These are phyloP conservation scores for Neosilurus hyrtlii DNA, from an alignment of 2,797 vertebrate species.

Conservation along the genomic window DNA sequence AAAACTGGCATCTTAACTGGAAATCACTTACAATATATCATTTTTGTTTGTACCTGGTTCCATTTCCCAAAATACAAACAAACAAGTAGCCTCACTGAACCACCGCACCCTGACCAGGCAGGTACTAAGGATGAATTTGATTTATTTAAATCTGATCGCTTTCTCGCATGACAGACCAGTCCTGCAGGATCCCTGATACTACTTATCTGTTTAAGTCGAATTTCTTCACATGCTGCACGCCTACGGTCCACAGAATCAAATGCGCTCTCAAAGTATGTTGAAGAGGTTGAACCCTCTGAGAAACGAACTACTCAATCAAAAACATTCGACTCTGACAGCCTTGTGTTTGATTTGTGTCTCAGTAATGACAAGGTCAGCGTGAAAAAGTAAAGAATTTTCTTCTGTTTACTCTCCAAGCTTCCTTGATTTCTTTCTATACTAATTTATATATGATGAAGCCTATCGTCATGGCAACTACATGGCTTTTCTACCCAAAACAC, in stretches of 20 bases:
- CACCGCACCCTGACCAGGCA: background rate
- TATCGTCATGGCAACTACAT: slow-evolving; percentile 7
- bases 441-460: background rate
- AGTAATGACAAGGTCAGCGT: background rate
- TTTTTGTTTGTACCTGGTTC: background rate
- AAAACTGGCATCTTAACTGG: no score
- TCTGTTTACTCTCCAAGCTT: slow-evolving; percentile 1
- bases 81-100: background rate
- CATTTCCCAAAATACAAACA: background rate
- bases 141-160: background rate
- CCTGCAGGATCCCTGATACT: background rate
- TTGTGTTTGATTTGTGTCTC: background rate
- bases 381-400: background rate
- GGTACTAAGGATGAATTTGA: background rate
- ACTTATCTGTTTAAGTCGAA: background rate
- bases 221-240: background rate
- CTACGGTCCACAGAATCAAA: background rate
- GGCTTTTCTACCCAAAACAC: background rate
- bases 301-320: background rate
- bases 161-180: background rate
- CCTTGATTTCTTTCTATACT: background rate
- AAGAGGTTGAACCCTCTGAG: background rate
- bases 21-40: no score
- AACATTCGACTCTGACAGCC: background rate
- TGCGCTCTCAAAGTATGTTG: background rate